Percentiles rank a stretch among this genome's conserved stretches.
These are phyloP conservation scores for Yoshiicerus persimilis DNA, from an alignment of 1,140 invertebrate genomes.

Conservation along the genomic window DNA sequence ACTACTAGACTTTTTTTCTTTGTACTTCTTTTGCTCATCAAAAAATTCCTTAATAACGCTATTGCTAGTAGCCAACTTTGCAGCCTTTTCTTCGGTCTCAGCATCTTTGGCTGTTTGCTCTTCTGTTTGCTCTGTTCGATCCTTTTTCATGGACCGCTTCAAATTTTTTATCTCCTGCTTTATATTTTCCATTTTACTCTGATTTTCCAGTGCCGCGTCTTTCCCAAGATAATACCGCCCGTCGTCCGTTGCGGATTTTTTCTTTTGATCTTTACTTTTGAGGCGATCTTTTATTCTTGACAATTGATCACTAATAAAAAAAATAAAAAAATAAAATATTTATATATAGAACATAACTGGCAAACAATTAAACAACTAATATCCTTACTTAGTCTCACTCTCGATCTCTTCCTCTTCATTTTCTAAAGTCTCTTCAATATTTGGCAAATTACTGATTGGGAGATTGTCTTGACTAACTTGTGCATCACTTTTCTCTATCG, in stretches of 20 bases:
- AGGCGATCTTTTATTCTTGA: not conserved
- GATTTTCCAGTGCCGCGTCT: slow-evolving; percentile 64
- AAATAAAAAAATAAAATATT: not conserved
- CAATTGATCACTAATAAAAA: not conserved
- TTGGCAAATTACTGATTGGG: not conserved
- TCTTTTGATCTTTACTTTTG: slow-evolving; percentile 49
- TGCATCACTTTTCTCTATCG: slow-evolving; percentile 45
- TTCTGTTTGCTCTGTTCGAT: slow-evolving; percentile 54
- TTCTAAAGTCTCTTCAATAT: not conserved
- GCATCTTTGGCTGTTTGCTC: slow-evolving; percentile 46
- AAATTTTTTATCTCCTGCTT: slow-evolving; percentile 59
- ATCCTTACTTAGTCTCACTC: not conserved
- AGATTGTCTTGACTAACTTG: not conserved
- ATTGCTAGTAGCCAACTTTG: slow-evolving; percentile 58
- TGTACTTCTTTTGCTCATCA: slow-evolving; percentile 76
- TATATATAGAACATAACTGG: not conserved
- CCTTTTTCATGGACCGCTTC: slow-evolving; percentile 64
- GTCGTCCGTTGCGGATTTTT: slow-evolving; percentile 55
- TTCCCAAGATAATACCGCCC: slow-evolving; percentile 66
- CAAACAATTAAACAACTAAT: too few species aligned
- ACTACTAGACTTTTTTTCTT: slow-evolving; percentile 64
- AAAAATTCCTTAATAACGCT: slow-evolving; percentile 72
- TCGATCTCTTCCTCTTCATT: not conserved
- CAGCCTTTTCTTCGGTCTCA: slow-evolving; percentile 52
- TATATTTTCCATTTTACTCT: slow-evolving; percentile 65